Conservation (phyloP, 1,140 invertebrate genomes). For the Cephus cinctus region DNA sequence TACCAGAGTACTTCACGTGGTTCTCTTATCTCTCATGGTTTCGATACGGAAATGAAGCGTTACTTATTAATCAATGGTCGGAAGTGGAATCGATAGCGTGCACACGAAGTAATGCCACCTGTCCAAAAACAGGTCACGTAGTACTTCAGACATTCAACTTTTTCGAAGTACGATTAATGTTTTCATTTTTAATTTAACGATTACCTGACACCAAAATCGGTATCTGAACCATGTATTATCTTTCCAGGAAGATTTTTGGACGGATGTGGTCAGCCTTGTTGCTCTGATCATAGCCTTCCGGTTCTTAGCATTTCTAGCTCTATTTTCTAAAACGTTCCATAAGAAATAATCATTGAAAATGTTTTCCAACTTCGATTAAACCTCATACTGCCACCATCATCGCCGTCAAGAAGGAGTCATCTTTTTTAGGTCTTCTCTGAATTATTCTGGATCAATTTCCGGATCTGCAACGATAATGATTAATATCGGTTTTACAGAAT, state of each 20-base stretch:
- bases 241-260: constrained; percentile 67
- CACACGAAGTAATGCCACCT: constrained; percentile 70
- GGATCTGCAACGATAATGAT: background rate
- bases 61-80: constrained; percentile 93
- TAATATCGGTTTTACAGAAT: background rate
- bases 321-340: constrained; percentile 64
- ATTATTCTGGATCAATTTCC: no score
- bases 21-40: constrained; percentile 95
- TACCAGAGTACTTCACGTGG: constrained; percentile 88
- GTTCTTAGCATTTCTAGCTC: constrained; percentile 71
- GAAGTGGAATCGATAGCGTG: constrained; percentile 72
- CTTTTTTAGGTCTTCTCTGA: no score
- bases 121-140: constrained; percentile 72
- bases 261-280: constrained; percentile 71
- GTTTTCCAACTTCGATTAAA: background rate
- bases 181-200: constrained; percentile 9
- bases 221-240: constrained; percentile 19
- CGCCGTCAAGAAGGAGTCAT: no score
- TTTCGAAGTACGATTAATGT: constrained; percentile 59
- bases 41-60: constrained; percentile 88
- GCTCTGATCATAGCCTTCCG: constrained; percentile 75
- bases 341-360: constrained; percentile 28
- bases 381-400: background rate
- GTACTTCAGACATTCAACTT: constrained; percentile 81
- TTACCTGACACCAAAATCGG: background rate